Evolutionary conservation across 2,797 vertebrate genomes (phyloP).

Genomic region (Anniella stebbinsi): DNA sequence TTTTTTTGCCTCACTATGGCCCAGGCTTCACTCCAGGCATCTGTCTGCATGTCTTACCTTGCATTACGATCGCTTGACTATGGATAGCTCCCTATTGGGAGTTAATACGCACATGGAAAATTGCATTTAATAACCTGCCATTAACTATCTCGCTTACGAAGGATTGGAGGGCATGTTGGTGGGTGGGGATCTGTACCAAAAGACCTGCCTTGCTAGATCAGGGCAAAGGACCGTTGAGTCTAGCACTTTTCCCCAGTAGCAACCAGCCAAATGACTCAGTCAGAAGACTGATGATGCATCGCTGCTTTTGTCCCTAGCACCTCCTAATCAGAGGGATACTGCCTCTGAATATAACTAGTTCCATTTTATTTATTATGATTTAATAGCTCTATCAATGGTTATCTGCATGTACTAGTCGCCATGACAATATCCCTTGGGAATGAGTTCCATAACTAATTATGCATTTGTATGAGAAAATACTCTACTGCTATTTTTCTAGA

Average conservation of each 20-base stretch:
- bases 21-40: not conserved
- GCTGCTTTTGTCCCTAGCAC: not conserved
- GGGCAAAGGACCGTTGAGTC: not conserved
- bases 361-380: not conserved
- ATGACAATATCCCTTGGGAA: constrained; percentile 2
- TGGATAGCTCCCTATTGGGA: not conserved
- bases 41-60: not conserved
- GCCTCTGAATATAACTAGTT: not conserved
- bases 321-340: not conserved
- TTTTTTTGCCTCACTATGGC: not conserved
- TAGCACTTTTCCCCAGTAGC: not conserved
- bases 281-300: not conserved
- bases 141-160: not conserved
- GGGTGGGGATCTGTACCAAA: not conserved
- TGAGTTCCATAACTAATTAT: constrained; percentile 15
- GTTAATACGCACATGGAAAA: not conserved
- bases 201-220: not conserved
- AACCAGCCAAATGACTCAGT: not conserved
- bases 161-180: not conserved
- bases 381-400: not conserved
- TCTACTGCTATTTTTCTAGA: not conserved
- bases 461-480: not conserved
- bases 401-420: not conserved
- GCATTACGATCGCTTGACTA: constrained; percentile 1
- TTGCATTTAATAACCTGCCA: constrained; percentile 13